Conservation (phyloP, 2,888 invertebrate genomes). For the Nephrotoma flavescens region DNA sequence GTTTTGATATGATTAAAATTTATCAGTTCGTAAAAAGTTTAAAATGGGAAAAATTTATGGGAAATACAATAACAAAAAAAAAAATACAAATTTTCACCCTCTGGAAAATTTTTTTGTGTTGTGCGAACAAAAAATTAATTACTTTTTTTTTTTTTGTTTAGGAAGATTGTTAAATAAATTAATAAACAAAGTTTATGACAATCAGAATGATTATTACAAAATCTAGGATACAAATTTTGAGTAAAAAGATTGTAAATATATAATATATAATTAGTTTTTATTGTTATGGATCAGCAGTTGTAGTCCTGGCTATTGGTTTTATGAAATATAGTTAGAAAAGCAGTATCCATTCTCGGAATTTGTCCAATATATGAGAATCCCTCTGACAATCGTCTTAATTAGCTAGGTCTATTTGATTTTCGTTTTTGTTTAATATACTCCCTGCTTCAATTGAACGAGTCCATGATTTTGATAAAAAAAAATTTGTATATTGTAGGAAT, state of each 20-base stretch:
- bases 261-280: no score
- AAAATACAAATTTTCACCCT: not conserved
- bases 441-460: no score
- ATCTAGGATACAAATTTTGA: not conserved
- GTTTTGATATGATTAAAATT: not conserved
- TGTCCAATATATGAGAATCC: no score
- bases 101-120: not conserved
- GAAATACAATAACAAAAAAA: not conserved
- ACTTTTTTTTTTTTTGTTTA: not conserved
- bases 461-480: no score
- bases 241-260: not conserved
- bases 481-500: no score
- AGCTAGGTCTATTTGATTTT: no score
- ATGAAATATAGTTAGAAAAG: no score
- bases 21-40: not conserved
- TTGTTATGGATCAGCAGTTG: not conserved
- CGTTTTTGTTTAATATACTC: no score
- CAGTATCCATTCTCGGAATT: no score
- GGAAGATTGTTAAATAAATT: not conserved
- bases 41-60: not conserved
- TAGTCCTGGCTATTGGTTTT: no score
- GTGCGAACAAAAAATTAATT: not conserved
- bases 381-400: no score
- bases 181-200: not conserved
- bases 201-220: not conserved